phyloP scores from a whole-genome alignment of 2,888 invertebrate genomes.

The Drosophila fungiperda region DNA sequence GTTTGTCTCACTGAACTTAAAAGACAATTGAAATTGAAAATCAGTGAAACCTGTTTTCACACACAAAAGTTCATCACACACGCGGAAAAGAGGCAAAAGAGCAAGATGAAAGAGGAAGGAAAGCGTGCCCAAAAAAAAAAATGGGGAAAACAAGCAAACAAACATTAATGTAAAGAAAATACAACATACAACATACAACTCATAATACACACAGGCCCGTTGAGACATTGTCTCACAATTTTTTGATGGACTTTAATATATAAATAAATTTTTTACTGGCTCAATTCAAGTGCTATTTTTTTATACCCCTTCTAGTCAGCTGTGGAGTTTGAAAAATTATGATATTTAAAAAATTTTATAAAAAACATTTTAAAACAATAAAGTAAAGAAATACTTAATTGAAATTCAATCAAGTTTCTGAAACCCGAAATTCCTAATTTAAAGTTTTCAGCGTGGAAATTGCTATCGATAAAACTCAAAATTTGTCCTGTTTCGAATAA shows the following conservation, averaged over 20 bases:
- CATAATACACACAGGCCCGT: background rate
- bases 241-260: background rate
- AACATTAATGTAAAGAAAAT: conserved; percentile 2
- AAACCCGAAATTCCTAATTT: background rate
- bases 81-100: conserved; percentile 10
- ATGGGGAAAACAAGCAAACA: conserved; percentile 34
- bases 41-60: conserved; percentile 73
- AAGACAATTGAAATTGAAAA: conserved; percentile 77
- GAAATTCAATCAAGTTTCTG: background rate
- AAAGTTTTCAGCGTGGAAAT: background rate
- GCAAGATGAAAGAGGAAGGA: background rate
- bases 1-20: conserved; percentile 24
- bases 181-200: background rate
- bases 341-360: background rate
- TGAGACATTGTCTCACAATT: background rate
- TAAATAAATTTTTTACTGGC: background rate
- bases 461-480: background rate
- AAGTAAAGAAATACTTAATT: background rate
- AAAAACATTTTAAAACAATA: no score
- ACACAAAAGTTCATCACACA: conserved; percentile 59
- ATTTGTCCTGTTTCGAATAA: background rate
- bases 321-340: background rate
- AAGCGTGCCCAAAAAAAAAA: conserved; percentile 17
- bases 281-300: background rate
- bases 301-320: no score